These are phyloP conservation scores for Melipona beecheii DNA, from an alignment of 2,888 invertebrate species.

Conservation along the genomic window DNA sequence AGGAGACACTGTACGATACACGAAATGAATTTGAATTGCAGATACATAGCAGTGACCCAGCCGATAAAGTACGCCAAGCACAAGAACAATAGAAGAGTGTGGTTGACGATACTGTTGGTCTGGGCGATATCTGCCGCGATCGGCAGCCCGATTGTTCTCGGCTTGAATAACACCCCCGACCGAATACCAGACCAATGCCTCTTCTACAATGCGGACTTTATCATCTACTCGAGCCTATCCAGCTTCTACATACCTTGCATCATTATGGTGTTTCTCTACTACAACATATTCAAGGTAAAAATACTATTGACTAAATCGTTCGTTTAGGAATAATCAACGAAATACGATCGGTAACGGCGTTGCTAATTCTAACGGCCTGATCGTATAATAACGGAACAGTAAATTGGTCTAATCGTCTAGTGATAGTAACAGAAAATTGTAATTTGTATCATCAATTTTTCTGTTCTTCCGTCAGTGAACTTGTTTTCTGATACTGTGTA, in stretches of 20 bases:
- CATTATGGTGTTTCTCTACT: slow-evolving; percentile 99
- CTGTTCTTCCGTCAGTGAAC: too few species aligned
- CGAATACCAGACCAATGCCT: slow-evolving; percentile 94
- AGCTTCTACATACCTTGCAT: slow-evolving; percentile 99
- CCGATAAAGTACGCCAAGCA: slow-evolving; percentile 99
- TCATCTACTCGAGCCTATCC: slow-evolving; percentile 98
- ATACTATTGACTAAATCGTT: neutral
- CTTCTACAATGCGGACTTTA: slow-evolving; percentile 99
- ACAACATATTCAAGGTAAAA: slow-evolving; percentile 97
- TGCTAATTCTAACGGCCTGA: neutral
- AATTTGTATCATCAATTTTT: too few species aligned
- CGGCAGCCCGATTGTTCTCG: slow-evolving; percentile 97
- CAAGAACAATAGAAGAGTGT: slow-evolving; percentile 97
- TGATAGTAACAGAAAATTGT: too few species aligned
- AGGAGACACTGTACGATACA: slow-evolving; percentile 35
- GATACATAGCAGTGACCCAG: slow-evolving; percentile 99
- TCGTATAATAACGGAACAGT: too few species aligned
- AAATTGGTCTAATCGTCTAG: too few species aligned
- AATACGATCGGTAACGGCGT: neutral
- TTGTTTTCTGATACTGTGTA: too few species aligned
- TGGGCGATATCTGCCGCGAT: slow-evolving; percentile 98
- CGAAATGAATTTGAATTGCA: slow-evolving; percentile 85
- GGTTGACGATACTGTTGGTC: slow-evolving; percentile 96
- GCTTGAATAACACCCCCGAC: slow-evolving; percentile 96
- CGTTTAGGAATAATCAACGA: neutral